phyloP scores from a whole-genome alignment of 2,888 invertebrate genomes.

The Nebria brevicollis region DNA sequence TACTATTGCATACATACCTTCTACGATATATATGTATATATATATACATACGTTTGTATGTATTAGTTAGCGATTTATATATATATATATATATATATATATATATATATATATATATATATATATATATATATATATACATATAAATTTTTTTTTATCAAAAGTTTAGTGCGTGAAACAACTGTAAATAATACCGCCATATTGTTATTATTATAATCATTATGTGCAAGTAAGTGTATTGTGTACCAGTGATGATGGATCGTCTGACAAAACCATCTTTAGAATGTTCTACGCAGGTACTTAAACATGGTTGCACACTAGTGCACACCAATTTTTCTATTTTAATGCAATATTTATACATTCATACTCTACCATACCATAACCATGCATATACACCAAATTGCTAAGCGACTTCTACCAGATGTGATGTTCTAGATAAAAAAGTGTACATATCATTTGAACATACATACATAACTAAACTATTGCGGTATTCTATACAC shows the following conservation, averaged over 20 bases:
- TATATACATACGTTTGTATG: background rate
- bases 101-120: background rate
- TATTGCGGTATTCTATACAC: no score
- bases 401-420: no score
- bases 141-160: background rate
- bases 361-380: no score
- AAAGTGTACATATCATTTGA: no score
- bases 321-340: no score
- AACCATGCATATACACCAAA: no score
- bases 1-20: background rate
- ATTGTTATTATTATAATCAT: background rate
- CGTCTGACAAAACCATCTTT: no score
- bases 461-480: no score
- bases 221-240: background rate
- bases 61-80: background rate
- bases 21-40: background rate
- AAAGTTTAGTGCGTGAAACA: background rate
- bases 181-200: background rate
- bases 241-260: background rate
- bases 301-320: no score
- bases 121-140: background rate
- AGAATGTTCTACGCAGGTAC: no score
- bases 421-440: no score
- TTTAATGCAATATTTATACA: no score
- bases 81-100: background rate